A percentile compares a stretch with the other conserved stretches of the same genome.
phyloP scores from a whole-genome alignment of 2,113 vertebrate species.

The Plotosus lineatus region DNA sequence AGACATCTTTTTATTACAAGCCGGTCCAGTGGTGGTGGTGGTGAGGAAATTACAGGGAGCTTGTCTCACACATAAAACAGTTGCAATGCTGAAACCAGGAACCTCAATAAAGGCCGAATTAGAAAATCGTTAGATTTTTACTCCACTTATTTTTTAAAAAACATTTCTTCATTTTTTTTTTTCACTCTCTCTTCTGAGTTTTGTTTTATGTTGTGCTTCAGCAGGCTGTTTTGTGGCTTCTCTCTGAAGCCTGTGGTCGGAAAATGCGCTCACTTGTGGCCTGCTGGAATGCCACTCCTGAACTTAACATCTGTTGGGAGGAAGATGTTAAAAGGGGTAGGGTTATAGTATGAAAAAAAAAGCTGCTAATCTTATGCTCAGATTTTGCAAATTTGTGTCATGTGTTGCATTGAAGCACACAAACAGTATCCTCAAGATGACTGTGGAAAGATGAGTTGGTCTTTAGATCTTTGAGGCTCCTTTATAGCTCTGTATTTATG shows the following conservation, averaged over 20 bases:
- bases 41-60: conserved; percentile 81
- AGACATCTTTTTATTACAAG: conserved; percentile 81
- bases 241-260: conserved; percentile 78
- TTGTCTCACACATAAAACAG: conserved; percentile 82
- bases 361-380: conserved; percentile 49
- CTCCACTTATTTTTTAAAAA: conserved; percentile 71
- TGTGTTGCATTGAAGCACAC: conserved; percentile 60
- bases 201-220: conserved; percentile 80
- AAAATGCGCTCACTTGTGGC: conserved; percentile 81
- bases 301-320: conserved; percentile 79
- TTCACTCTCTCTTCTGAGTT: conserved; percentile 72
- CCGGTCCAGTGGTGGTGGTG: conserved; percentile 75
- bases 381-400: conserved; percentile 66
- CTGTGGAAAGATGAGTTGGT: conserved; percentile 42
- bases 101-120: conserved; percentile 85
- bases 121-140: conserved; percentile 79
- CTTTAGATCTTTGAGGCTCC: conserved; percentile 52
- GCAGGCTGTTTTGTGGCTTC: conserved; percentile 78
- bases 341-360: conserved; percentile 47
- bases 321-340: conserved; percentile 60
- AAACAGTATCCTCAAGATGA: conserved; percentile 41
- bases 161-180: conserved; percentile 70
- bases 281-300: conserved; percentile 77
- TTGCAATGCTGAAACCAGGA: conserved; percentile 78
- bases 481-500: conserved; percentile 48